Percentiles rank a stretch among this genome's conserved stretches.
These are phyloP conservation scores for Emydura subglobosa DNA, from an alignment of 2,113 vertebrate genomes.

Conservation along the genomic window DNA sequence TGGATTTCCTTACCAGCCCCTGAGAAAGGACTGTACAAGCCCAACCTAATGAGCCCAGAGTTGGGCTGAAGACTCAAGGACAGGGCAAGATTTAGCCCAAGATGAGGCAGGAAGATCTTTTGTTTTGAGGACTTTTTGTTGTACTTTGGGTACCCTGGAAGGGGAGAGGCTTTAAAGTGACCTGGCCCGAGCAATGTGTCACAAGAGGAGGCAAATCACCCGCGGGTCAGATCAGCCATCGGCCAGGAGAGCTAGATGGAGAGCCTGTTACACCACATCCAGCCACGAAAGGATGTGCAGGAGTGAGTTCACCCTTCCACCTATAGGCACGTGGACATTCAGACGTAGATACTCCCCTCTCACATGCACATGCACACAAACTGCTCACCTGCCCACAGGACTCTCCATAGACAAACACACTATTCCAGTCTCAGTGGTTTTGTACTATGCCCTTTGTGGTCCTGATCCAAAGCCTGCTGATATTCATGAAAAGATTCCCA, in stretches of 20 bases:
- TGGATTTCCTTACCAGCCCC: too few species aligned
- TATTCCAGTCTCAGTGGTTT: neutral
- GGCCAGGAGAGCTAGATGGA: neutral
- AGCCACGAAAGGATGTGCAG: neutral
- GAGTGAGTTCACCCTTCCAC: neutral
- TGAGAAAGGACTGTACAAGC: too few species aligned
- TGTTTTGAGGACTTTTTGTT: neutral
- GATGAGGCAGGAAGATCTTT: too few species aligned
- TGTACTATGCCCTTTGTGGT: neutral
- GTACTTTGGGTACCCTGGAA: neutral
- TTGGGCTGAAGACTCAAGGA: too few species aligned
- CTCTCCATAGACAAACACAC: neutral
- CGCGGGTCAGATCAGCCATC: neutral
- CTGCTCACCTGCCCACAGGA: neutral
- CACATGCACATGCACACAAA: neutral
- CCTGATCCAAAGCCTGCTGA: neutral
- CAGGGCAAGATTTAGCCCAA: too few species aligned
- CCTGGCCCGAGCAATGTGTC: neutral
- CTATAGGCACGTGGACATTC: fast-evolving
- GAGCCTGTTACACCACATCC: neutral
- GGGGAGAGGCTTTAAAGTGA: neutral
- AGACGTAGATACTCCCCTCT: too few species aligned
- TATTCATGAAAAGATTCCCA: neutral
- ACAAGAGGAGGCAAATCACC: neutral
- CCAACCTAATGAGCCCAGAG: too few species aligned